Evolutionary conservation across 2,113 vertebrate genomes (phyloP).

Genomic region (Protobothrops flavoviridis): DNA sequence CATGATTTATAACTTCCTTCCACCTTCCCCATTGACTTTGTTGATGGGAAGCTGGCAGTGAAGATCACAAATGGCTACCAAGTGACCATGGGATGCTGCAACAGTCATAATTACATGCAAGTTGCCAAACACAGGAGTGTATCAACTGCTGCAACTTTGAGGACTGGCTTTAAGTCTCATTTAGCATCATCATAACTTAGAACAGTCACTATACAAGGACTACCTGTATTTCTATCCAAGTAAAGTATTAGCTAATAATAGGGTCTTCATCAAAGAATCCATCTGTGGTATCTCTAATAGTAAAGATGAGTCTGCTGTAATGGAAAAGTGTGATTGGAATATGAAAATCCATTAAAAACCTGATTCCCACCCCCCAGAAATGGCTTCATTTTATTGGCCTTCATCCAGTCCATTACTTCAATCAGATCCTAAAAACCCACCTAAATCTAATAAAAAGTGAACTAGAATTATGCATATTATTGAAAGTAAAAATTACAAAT

Average conservation of each 20-base stretch:
- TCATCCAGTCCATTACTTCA: background rate
- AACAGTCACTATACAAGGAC: background rate
- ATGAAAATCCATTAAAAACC: background rate
- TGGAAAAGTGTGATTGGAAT: background rate
- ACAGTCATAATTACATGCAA: background rate
- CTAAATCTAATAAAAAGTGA: background rate
- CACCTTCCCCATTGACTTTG: background rate
- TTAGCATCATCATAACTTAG: background rate
- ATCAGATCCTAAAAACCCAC: background rate
- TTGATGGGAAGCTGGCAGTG: background rate
- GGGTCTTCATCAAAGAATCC: background rate
- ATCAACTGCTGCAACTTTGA: background rate
- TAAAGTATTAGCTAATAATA: background rate
- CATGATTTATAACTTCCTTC: background rate
- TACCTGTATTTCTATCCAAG: background rate
- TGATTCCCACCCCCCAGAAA: background rate
- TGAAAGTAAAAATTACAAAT: background rate
- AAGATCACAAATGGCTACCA: background rate
- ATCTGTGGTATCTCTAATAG: background rate
- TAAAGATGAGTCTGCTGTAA: background rate
- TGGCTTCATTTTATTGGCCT: background rate
- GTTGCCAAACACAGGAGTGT: background rate
- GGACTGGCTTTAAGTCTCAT: background rate
- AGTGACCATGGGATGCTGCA: background rate
- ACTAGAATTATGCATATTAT: background rate